Base-by-base conservation (phyloP, 2,888 invertebrate genomes). In the Cryptocephalus primarius region DNA sequence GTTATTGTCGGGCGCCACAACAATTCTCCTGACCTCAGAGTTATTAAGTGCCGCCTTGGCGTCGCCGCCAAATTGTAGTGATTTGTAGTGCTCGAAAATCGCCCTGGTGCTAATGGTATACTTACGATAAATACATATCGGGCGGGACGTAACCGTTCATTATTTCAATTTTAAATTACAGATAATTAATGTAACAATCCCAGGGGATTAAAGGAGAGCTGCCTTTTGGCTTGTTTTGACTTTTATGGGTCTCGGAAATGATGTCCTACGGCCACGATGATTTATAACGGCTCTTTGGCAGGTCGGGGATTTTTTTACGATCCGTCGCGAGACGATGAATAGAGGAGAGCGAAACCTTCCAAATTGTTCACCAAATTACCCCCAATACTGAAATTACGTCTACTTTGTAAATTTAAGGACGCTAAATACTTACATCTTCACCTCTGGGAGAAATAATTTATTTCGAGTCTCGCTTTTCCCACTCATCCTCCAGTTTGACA, bases 41-140 rank as follows among this genome's bases (percentile, higher is more conserved):
- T 60, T 62, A 64, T 62, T 55, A 64, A 50, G 47, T 57, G 58
- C 60, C 63, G 65, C 53, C 68, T 55, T 50, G 56, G 56, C 63
- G 68, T 62, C 68, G 66, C 66, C 68, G 58, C 53, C 57, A 67
- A 68, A 68, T 68, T 68, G 66, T 66, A 65, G 66, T 66, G 66
- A 65, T 66, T 66, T 65, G 64, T 61, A 57, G 54, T 55, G 56
- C 57, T 54, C 57, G 56, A 51, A 60, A 62, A 66, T 61, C 57
- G 62, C 58, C 56, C 56, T 59, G 42, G 34, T 34, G 65, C 65
- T 68, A 67, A 68, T 68, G 63, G 66, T 65, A 66, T 64, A 66
- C 66, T 66, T 65, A 64, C 54, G 63, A 63, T 68, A 68, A 68
- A 64, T 65, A 68, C 60, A 66, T 57, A 61, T 60, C 60, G 53